Evolutionary conservation across 2,888 invertebrate species (phyloP), one percentile per base, ranked within the genome.

Genomic region (Scaptomyza caliginosa): DNA sequence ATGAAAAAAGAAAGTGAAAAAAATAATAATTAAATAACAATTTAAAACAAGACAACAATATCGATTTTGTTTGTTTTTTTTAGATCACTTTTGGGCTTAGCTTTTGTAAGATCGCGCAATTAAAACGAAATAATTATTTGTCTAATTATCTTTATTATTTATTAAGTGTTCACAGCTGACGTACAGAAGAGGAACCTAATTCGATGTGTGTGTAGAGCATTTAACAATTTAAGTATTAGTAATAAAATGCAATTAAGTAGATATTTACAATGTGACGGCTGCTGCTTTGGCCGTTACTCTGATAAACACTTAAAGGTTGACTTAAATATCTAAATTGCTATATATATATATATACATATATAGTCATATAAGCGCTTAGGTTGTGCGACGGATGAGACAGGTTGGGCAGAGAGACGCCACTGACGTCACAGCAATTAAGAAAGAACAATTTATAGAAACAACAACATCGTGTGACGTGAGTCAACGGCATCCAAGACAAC

Each of bases 1-100:
- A 5, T 7, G 38, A 43, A 51, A 36, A 49, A 56, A 55, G 68
- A 57, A 42, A 67, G 42, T 45, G 52, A 67, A 69, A 77, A 74
- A 77, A 67, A 77, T 72, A 71, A 73, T 85, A 73, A 86, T 86
- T 86, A 86, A 83, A 86, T 82, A 86, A 75, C 74, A 85, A 85
- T 86, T 84, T 77, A 72, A 82, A 74, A 74, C 66, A 46, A 54
- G 17, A 45, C 11, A 40, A 40, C 39, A 11, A 8, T 1, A n/a
- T n/a, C n/a, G 2, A 36, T 8, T n/a, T 28, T 58, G 8, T 26
- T n/a, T 34, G 26, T 24, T 23, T 13, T 13, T 4, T 16, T 34
- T 42, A 39, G 11, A 11, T 19, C 5, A 11, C 19, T 32, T 3
- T 10, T 13, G 8, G 3, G 26, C 26, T 26, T 10, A 10, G 8